A percentile compares a stretch with the other conserved stretches of the same genome.
phyloP scores from a whole-genome alignment of 1,140 invertebrate species.

The Apis florea region DNA sequence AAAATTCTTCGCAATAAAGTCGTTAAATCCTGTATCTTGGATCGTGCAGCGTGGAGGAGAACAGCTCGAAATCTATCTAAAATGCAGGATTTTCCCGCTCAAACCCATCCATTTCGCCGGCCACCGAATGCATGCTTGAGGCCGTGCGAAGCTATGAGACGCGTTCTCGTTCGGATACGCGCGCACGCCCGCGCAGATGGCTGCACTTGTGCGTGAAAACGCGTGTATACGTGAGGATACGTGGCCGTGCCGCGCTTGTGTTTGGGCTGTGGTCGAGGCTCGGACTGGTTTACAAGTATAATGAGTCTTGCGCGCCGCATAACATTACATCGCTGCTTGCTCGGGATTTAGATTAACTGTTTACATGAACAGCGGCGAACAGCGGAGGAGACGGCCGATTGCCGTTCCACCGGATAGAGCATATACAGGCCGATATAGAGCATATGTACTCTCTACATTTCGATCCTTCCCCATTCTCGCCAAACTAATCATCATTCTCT shows the following conservation, averaged over 20 bases:
- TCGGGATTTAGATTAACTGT: conserved; percentile 81
- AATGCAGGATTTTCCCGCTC: conserved; percentile 8
- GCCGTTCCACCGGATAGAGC: conserved; percentile 66
- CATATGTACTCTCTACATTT: conserved; percentile 34
- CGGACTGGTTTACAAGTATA: conserved; percentile 81
- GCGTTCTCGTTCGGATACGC: conserved; percentile 40
- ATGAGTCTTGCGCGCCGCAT: conserved; percentile 81
- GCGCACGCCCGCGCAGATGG: conserved; percentile 38
- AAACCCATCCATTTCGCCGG: conserved; percentile 7
- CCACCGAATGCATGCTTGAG: conserved; percentile 14
- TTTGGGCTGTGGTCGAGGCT: conserved; percentile 75
- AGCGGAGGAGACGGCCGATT: conserved; percentile 69
- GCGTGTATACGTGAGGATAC: conserved; percentile 28
- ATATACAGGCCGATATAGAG: conserved; percentile 42
- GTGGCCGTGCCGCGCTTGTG: conserved; percentile 12
- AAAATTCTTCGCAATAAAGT: neutral
- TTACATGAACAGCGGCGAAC: conserved; percentile 74
- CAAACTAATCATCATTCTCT: conserved; percentile 28
- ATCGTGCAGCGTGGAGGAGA: neutral
- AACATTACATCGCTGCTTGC: conserved; percentile 80
- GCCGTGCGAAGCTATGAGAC: conserved; percentile 40
- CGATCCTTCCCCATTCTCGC: conserved; percentile 31
- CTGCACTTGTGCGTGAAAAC: conserved; percentile 39
- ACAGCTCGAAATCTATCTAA: neutral
- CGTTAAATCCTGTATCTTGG: neutral